Base-by-base conservation (phyloP, 64 coral and sea anemone species). In the Pachyseris speciosa region DNA sequence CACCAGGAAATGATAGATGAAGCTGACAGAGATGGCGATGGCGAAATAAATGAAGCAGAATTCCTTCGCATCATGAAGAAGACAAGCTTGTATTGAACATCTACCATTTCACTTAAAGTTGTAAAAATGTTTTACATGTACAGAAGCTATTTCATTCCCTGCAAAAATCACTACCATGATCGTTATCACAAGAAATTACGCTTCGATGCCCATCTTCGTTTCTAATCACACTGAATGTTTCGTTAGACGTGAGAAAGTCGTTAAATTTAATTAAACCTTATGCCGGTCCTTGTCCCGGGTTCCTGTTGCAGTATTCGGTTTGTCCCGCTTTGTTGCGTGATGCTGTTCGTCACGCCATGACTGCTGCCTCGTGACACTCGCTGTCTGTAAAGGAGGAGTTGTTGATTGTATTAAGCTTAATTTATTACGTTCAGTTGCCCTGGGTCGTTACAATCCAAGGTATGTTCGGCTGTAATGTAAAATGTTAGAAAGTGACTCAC, bases 61-160 rank as follows among this genome's bases (percentile, higher is more conserved):
- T 98, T 98, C 64, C 93, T 98, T 55, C 89, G 96, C 47, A 98
- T 98, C 52, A 98, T 98, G 96, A 98, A 98, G 37, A 98, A 98
- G 69, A 98, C 93, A 38, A 98, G 96, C 53, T 90, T 98, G 69
- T 98, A 98, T 79, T 98, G 92, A 85, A 76, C 29, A 58, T 27
- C 26, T 72, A 15, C 60, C 37, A 30, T 10, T 7, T 34, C 28
- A 43, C 19, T 13, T 65, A 45, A 75, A 31, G 67, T 73, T 75
- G 66, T 94, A 75, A 63, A 81, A 63, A 81, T 81, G 50, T 61
- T 80, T 60, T 44, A 7, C 39, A 52, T 61, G 77, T 81, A 63
- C 75, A 76, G 73, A 50, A 24, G 4, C 9, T 50, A 58, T 50
- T 17, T 47, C 25, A 37, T 37, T 63, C 51, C 77, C 38, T 61